Percentiles rank a stretch among this genome's conserved stretches.
Conservation (phyloP, 2,888 invertebrate genomes). For the Hetaerina titia region DNA sequence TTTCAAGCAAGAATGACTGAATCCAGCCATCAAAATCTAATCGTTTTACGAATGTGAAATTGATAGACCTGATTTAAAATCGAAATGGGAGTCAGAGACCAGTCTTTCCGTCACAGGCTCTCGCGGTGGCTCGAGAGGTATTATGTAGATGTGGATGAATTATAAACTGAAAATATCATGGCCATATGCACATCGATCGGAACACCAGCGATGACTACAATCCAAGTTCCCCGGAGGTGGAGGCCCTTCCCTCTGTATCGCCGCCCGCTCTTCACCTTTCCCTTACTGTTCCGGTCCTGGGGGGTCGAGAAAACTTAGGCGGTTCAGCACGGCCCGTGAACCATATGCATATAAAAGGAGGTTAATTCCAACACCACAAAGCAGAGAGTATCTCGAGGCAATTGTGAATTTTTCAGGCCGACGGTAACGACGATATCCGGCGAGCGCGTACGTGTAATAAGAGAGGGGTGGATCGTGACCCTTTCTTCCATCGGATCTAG, state of each 20-base stretch:
- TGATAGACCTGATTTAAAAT: background rate
- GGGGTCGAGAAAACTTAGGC: background rate
- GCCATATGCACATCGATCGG: background rate
- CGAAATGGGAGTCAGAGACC: background rate
- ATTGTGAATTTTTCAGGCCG: background rate
- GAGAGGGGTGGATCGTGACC: background rate
- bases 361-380: background rate
- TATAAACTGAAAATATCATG: background rate
- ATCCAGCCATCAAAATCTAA: no score
- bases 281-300: background rate
- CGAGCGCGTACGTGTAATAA: background rate
- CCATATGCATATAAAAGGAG: conserved; percentile 3
- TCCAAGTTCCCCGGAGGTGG: background rate
- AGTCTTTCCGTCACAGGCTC: no score
- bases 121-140: no score
- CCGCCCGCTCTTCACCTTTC: background rate
- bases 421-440: conserved; percentile 3
- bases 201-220: background rate
- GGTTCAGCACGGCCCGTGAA: background rate
- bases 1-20: no score
- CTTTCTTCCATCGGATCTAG: background rate
- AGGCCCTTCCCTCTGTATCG: no score
- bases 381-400: background rate
- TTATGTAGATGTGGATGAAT: background rate
- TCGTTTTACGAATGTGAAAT: no score